A percentile compares a stretch with the other conserved stretches of the same genome.
phyloP scores from a whole-genome alignment of 1,140 invertebrate species.

The Macrobrachium rosenbergii region DNA sequence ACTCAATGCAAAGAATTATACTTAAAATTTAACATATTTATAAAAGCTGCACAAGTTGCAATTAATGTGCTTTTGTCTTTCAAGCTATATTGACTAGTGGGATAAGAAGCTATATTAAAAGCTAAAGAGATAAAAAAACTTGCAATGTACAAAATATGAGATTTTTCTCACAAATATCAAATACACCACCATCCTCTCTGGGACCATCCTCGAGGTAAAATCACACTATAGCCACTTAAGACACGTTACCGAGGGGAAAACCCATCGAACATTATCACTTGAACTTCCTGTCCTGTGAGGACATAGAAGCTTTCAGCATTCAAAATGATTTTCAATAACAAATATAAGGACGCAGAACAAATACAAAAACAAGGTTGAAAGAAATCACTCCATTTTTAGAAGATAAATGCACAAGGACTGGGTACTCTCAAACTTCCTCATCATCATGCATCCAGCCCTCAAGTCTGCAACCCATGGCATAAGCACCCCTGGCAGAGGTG shows the following conservation, averaged over 20 bases:
- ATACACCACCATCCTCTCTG: slow-evolving; percentile 11
- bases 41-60: slow-evolving; percentile 53
- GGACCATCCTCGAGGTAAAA: slow-evolving; percentile 11
- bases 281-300: too few relatives aligned
- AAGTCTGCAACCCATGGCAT: slow-evolving; percentile 40
- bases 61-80: slow-evolving; percentile 50
- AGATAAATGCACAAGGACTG: slow-evolving; percentile 14
- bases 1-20: slow-evolving; percentile 2
- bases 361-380: background rate
- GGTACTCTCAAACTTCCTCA: slow-evolving; percentile 35
- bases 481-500: slow-evolving; percentile 25
- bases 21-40: slow-evolving; percentile 15
- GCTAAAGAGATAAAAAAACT: slow-evolving; percentile 55
- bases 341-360: background rate
- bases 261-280: background rate
- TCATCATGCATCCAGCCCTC: slow-evolving; percentile 31
- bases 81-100: slow-evolving; percentile 59
- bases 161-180: slow-evolving; percentile 44
- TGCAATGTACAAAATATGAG: slow-evolving; percentile 55
- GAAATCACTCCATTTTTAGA: background rate
- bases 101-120: slow-evolving; percentile 44
- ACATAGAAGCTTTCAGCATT: slow-evolving; percentile 6
- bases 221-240: slow-evolving; percentile 43
- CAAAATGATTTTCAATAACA: background rate
- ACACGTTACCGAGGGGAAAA: slow-evolving; percentile 42